Base-by-base conservation (phyloP, 2,888 invertebrate genomes). In the Mythimna lalbum region DNA sequence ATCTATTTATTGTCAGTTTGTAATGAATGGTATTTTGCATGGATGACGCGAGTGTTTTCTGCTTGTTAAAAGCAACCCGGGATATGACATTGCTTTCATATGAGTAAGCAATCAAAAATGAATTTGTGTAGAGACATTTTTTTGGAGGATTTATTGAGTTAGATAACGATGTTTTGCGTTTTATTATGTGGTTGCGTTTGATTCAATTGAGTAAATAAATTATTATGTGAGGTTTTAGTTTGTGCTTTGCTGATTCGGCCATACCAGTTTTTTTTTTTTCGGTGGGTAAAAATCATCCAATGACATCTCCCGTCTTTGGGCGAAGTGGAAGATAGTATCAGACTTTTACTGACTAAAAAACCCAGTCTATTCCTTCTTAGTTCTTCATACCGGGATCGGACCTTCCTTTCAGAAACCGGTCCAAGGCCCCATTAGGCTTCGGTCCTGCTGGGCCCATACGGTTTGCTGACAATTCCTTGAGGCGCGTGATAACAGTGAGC, bases 21-120 rank as follows among this genome's bases (percentile, higher is more conserved):
- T 94, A 94, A 95, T 94, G 94, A 95, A 95, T 92, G 93, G 92
- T 91, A 91, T 92, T 94, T 93, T 92, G 92, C 93, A 91, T 92
- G 89, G 90, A 86, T 91, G 92, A 92, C 91, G 87, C 87, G 89
- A 93, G 91, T 90, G 90, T 90, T 92, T 89, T 81, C 70, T 88
- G 89, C 89, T 91, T 91, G 92, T 93, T 91, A 91, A 92, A 92
- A 88, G 83, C 80, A 78, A 59, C 80, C 85, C 85, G 86, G 89
- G 88, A 89, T 89, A 87, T 90, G 87, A 91, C 88, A 87, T 88
- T 76, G 86, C 89, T 91, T 92, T 90, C 89, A 89, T 90, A 86
- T 87, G 89, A 91, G 89, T 86, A 86, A 90, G 91, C 90, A 92
- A 92, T 93, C 90, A 90, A 89, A 91, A 90, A 90, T 87, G 89